These are phyloP conservation scores for Lacerta bilineata DNA, from an alignment of 2,797 vertebrate genomes.

Conservation along the genomic window DNA sequence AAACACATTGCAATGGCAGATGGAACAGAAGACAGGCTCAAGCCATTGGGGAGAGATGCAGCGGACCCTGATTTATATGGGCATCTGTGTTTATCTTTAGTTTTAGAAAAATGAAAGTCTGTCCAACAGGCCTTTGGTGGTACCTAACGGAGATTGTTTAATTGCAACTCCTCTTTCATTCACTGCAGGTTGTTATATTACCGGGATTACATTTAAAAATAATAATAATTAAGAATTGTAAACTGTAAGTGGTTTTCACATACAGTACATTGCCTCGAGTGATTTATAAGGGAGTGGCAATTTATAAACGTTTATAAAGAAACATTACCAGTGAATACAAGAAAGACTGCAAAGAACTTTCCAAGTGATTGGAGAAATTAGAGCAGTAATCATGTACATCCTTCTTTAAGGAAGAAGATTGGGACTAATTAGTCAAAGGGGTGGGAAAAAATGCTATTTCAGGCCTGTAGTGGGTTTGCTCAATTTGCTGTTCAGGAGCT, in stretches of 20 bases:
- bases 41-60: neutral
- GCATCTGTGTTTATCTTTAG: no score
- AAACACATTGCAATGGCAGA: neutral
- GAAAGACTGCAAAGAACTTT: neutral
- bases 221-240: neutral
- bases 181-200: neutral
- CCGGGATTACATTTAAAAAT: neutral
- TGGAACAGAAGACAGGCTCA: neutral
- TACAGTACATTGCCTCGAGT: neutral
- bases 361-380: neutral
- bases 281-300: neutral
- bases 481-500: no score
- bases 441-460: neutral
- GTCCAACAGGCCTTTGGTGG: neutral
- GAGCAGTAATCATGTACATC: neutral
- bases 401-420: neutral
- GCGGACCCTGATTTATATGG: neutral
- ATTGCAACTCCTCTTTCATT: neutral
- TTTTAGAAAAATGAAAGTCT: neutral
- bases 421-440: no score
- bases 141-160: neutral
- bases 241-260: neutral
- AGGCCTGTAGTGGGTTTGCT: neutral
- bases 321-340: neutral
- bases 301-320: conserved; percentile 1